A percentile compares a stretch with the other conserved stretches of the same genome.
Evolutionary conservation across 1,140 invertebrate genomes (phyloP).

Genomic region (Trichonephila clavipes): DNA sequence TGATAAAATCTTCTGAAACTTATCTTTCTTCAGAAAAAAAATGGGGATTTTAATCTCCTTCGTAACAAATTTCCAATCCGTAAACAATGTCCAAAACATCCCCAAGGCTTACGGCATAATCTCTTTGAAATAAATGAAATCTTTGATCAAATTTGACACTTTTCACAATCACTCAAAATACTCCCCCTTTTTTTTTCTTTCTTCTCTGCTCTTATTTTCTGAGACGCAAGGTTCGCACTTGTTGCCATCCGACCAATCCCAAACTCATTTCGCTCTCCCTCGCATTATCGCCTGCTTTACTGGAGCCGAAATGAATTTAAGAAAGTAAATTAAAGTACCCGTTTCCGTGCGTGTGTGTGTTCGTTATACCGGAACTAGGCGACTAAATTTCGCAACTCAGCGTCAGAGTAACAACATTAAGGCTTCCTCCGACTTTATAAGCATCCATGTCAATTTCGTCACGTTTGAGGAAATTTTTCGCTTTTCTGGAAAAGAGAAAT

Average conservation of each 20-base stretch:
- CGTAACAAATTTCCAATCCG: neutral
- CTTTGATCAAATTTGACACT: conserved; percentile 30
- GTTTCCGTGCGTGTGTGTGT: too few species aligned
- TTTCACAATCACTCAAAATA: conserved; percentile 1
- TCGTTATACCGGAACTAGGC: neutral
- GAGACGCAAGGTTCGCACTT: neutral
- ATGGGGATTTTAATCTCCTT: neutral
- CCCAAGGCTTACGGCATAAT: neutral
- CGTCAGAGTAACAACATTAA: conserved; percentile 14
- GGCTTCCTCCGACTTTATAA: neutral
- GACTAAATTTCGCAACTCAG: neutral
- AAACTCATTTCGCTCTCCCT: conserved; percentile 31
- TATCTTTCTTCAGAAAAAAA: neutral
- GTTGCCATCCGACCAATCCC: conserved; percentile 1
- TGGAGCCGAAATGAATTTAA: conserved; percentile 33
- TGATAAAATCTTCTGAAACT: too few species aligned
- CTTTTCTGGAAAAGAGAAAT: conserved; percentile 1
- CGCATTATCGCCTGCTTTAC: neutral
- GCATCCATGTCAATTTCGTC: conserved; percentile 54
- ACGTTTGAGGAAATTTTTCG: conserved; percentile 24
- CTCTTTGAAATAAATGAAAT: neutral
- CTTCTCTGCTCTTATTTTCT: neutral
- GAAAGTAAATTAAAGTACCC: conserved; percentile 43
- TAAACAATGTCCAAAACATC: neutral
- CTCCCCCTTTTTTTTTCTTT: neutral